These are phyloP conservation scores for Venusia cambrica DNA, from an alignment of 2,888 invertebrate species.

Conservation along the genomic window DNA sequence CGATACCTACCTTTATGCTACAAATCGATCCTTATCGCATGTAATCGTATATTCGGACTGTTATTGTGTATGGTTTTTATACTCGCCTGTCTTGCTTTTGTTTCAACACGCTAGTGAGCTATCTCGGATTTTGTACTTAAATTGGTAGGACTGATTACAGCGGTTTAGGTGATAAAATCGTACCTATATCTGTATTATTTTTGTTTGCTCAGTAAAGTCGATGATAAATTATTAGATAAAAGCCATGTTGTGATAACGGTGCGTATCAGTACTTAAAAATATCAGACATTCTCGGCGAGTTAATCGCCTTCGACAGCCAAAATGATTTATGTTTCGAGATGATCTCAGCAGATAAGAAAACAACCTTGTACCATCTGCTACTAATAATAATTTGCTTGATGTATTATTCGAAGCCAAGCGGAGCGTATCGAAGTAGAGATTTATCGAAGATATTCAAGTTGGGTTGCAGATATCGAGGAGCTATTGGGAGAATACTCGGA, in stretches of 20 bases:
- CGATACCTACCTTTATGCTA: conserved; percentile 41
- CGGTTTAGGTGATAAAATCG: conserved; percentile 43
- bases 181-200: conserved; percentile 51
- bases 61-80: conserved; percentile 50
- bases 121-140: conserved; percentile 60
- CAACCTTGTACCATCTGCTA: conserved; percentile 20
- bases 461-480: conserved; percentile 9
- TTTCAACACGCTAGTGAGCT: conserved; percentile 46
- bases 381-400: conserved; percentile 14
- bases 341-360: conserved; percentile 29
- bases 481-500: conserved; percentile 16
- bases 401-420: conserved; percentile 11
- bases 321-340: conserved; percentile 37
- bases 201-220: conserved; percentile 53
- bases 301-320: conserved; percentile 40
- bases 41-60: conserved; percentile 40
- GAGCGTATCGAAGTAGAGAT: conserved; percentile 11
- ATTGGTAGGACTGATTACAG: conserved; percentile 66
- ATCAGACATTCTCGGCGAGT: conserved; percentile 39
- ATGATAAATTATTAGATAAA: conserved; percentile 52
- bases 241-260: conserved; percentile 39
- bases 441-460: conserved; percentile 13
- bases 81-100: conserved; percentile 52
- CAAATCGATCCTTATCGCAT: conserved; percentile 44
- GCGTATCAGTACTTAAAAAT: conserved; percentile 31